These are phyloP conservation scores for Lepidonotus clava DNA, from an alignment of 2,888 invertebrate species.

Conservation along the genomic window DNA sequence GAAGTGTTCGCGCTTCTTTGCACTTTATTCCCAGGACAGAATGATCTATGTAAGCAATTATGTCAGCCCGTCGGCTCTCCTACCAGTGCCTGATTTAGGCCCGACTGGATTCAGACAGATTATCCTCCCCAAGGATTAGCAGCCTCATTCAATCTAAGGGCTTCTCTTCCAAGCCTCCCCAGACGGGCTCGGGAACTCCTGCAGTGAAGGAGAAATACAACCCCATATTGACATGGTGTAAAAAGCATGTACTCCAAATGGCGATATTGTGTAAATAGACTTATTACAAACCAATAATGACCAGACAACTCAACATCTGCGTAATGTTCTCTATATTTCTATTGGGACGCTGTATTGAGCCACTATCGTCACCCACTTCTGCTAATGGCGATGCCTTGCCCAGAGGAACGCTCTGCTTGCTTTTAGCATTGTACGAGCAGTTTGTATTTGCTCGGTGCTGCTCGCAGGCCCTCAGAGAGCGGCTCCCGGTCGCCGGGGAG, in stretches of 20 bases:
- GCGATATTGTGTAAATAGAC: too few relatives aligned
- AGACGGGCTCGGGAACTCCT: too few relatives aligned
- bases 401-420: neutral
- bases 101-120: neutral
- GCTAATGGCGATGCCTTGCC: neutral
- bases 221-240: too few relatives aligned
- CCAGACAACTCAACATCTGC: too few relatives aligned
- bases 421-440: neutral
- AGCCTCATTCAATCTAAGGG: neutral
- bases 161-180: neutral
- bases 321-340: neutral
- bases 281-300: too few relatives aligned
- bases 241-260: too few relatives aligned
- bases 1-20: too few relatives aligned
- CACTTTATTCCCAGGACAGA: too few relatives aligned
- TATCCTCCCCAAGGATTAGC: neutral
- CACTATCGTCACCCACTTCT: neutral
- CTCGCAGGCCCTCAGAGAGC: neutral
- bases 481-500: neutral
- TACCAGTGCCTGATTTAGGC: neutral
- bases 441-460: slow-evolving; percentile 37
- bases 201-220: too few relatives aligned
- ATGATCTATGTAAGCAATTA: slow-evolving; percentile 23
- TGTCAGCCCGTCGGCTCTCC: neutral
- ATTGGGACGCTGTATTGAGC: neutral